Base-by-base conservation (phyloP, 2,888 invertebrate species). In the Clivina fossor region DNA sequence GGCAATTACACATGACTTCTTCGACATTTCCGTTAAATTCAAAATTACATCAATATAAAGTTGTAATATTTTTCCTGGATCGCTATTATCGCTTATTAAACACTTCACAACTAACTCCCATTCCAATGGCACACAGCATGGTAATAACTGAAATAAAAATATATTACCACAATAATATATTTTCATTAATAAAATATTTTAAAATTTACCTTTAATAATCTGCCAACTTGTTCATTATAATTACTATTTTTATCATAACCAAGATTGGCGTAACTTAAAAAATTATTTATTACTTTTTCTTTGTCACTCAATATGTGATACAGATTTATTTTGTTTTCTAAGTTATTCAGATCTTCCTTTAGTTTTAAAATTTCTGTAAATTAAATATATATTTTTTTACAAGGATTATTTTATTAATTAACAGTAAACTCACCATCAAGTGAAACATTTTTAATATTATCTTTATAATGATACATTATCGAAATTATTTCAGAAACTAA, bases 21-120 rank as follows among this genome's bases (percentile, higher is more conserved):
- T 55, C 8, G 55, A 46, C 38, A 55, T 47, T 40, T 55, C 55
- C 8, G 55, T 35, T 47, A 55, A 55, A 28, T 47, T 47, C 20
- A 55, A 40, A 26, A 55, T 38, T 13, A 55, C 47, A 38, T 55
- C 55, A 18, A 46, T 47, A 13, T 24, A 40, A 4, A 55, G 22
- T 16, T 55, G 28, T 16, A 55, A 43, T 13, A 47, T 33, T 4
- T 30, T 13, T 24, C 38, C 13, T 7, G 46, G 47, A 30, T 46
- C 30, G 19, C 30, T 47, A 30, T 55, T 22, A 19, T 35, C 20
- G n/a, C n/a, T n/a, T 13, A 47, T 47, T 16, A 55, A 38, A 37
- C 40, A 40, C n/a, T 40, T 38, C 7, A 32, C 32, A 22, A 38
- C 22, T 20, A 47, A 47, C 9, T 38, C 24, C 55, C 55, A 55